phyloP scores from a whole-genome alignment of 2,113 vertebrate genomes.

The Mungos mungo region DNA sequence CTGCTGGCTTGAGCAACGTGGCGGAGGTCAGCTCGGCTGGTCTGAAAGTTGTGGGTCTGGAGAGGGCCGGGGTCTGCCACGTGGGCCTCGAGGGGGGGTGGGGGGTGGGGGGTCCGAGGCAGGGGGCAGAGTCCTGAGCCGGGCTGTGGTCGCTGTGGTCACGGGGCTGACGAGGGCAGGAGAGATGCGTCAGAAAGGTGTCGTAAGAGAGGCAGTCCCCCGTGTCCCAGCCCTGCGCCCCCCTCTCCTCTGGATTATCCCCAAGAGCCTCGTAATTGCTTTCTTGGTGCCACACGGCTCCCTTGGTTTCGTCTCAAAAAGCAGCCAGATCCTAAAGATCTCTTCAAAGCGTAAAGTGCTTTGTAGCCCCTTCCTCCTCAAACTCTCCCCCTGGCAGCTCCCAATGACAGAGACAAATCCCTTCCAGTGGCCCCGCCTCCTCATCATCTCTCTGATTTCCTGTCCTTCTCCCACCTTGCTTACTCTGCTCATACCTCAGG shows the following conservation, averaged over 20 bases:
- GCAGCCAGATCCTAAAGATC: background rate
- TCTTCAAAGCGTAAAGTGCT: background rate
- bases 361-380: background rate
- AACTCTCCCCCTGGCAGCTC: background rate
- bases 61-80: background rate
- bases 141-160: no score
- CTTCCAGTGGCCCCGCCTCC: background rate
- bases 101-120: background rate
- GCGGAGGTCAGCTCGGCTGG: background rate
- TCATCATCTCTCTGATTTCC: background rate
- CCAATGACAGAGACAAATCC: background rate
- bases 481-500: background rate
- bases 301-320: background rate
- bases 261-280: background rate
- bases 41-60: background rate
- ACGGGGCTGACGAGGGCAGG: fast-evolving
- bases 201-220: no score
- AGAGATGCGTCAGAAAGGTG: background rate
- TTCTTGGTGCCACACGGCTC: background rate
- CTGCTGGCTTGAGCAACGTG: background rate
- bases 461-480: background rate
- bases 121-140: background rate
- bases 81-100: no score
- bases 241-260: background rate
- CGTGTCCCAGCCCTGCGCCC: fast-evolving